Evolutionary conservation across 2,888 invertebrate genomes (phyloP).

Genomic region (Diarsia mendica): DNA sequence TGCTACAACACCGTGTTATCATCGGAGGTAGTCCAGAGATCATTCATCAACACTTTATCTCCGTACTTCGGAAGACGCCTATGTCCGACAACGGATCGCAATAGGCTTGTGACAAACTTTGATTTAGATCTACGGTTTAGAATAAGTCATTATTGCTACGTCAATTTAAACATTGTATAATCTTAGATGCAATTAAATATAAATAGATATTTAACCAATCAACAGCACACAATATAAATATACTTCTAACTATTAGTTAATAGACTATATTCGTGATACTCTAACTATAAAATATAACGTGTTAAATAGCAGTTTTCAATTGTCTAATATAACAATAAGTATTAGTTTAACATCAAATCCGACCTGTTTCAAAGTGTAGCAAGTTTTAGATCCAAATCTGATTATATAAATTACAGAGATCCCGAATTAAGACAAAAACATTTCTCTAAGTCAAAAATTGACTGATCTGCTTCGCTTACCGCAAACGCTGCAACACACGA

Average conservation of each 20-base stretch:
- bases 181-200: slow-evolving; percentile 29
- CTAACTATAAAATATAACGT: slow-evolving; percentile 20
- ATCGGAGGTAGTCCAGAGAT: slow-evolving; percentile 57
- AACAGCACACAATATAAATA: slow-evolving; percentile 50
- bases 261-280: slow-evolving; percentile 20
- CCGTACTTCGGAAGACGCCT: neutral
- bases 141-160: slow-evolving; percentile 27
- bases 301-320: slow-evolving; percentile 39
- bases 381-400: slow-evolving; percentile 59
- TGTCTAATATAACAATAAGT: slow-evolving; percentile 30
- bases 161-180: slow-evolving; percentile 16
- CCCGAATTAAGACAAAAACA: slow-evolving; percentile 36
- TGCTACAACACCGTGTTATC: slow-evolving; percentile 35
- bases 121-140: slow-evolving; percentile 24
- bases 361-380: slow-evolving; percentile 51
- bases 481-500: slow-evolving; percentile 30
- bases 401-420: slow-evolving; percentile 49
- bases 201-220: slow-evolving; percentile 45
- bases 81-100: neutral
- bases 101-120: slow-evolving; percentile 9
- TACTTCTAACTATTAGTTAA: slow-evolving; percentile 37
- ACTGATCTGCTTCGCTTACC: slow-evolving; percentile 36
- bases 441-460: slow-evolving; percentile 41
- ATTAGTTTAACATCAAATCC: slow-evolving; percentile 13
- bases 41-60: slow-evolving; percentile 27